A percentile compares a stretch with the other conserved stretches of the same genome.
Conservation (phyloP, 2,113 vertebrate genomes). For the Caranx ignobilis region DNA sequence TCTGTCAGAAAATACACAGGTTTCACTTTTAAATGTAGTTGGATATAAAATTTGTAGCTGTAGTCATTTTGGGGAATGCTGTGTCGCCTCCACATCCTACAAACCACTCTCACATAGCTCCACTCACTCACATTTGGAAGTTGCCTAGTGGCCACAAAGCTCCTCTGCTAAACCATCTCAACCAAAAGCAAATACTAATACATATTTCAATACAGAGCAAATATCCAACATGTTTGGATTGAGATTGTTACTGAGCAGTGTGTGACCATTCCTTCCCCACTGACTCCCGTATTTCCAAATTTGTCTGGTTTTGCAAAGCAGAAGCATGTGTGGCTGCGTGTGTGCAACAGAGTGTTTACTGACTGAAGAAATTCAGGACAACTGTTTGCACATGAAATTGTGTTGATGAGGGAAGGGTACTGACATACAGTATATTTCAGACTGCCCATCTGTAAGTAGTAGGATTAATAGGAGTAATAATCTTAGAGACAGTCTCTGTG, state of each 20-base stretch:
- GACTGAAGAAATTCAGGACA: not conserved
- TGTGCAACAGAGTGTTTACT: not conserved
- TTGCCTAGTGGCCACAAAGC: slow-evolving; percentile 1
- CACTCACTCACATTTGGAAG: not conserved
- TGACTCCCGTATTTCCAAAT: not conserved
- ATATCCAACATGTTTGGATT: not conserved
- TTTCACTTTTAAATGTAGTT: no score
- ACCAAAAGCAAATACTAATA: not conserved
- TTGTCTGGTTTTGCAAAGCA: not conserved
- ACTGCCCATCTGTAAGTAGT: not conserved
- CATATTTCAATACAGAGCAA: not conserved
- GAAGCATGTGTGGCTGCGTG: no score
- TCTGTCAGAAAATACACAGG: no score
- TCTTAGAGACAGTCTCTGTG: not conserved
- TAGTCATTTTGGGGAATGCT: not conserved
- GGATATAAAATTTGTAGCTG: no score
- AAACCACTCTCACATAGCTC: not conserved
- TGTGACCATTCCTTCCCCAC: not conserved
- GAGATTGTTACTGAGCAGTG: not conserved
- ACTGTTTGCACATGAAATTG: not conserved
- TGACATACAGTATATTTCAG: not conserved
- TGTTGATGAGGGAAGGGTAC: not conserved
- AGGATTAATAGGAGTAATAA: not conserved
- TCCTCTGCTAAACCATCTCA: no score
- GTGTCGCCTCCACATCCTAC: not conserved